Conservation (phyloP, 2,797 vertebrate species). For the Masticophis lateralis region DNA sequence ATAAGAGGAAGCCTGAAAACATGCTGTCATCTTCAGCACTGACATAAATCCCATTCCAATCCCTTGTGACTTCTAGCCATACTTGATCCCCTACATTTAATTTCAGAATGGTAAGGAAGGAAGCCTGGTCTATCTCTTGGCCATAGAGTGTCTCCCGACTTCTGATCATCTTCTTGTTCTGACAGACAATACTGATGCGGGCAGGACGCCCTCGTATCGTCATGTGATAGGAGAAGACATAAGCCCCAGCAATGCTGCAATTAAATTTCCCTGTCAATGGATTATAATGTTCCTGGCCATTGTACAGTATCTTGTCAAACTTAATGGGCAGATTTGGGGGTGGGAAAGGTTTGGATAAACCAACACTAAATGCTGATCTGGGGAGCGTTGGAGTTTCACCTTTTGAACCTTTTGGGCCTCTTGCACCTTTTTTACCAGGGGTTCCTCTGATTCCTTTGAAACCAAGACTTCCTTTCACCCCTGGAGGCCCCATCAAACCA, state of each 20-base stretch:
- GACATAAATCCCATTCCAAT: conserved; percentile 92
- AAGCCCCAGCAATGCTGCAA: conserved; percentile 84
- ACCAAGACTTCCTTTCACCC: conserved; percentile 81
- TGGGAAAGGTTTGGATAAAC: conserved; percentile 89
- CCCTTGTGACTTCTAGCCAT: conserved; percentile 91
- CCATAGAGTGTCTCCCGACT: conserved; percentile 88
- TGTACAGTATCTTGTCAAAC: conserved; percentile 91
- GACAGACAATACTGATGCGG: conserved; percentile 84
- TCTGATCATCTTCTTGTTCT: conserved; percentile 80
- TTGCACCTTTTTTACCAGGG: conserved; percentile 84
- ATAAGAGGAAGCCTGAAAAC: conserved; percentile 94
- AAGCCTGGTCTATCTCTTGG: conserved; percentile 95
- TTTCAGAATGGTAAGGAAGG: conserved; percentile 84
- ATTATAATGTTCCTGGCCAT: conserved; percentile 86
- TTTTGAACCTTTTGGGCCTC: conserved; percentile 84
- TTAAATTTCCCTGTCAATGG: conserved; percentile 84
- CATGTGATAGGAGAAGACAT: conserved; percentile 92
- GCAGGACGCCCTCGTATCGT: conserved; percentile 89
- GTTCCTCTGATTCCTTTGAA: conserved; percentile 84
- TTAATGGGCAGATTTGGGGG: conserved; percentile 84
- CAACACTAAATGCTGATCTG: conserved; percentile 88
- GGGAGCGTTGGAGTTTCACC: conserved; percentile 68
- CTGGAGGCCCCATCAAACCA: conserved; percentile 75
- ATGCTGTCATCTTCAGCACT: conserved; percentile 93
- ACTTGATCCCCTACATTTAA: conserved; percentile 86